These are phyloP conservation scores for Eupeodes corollae DNA, from an alignment of 1,140 invertebrate genomes.

Conservation along the genomic window DNA sequence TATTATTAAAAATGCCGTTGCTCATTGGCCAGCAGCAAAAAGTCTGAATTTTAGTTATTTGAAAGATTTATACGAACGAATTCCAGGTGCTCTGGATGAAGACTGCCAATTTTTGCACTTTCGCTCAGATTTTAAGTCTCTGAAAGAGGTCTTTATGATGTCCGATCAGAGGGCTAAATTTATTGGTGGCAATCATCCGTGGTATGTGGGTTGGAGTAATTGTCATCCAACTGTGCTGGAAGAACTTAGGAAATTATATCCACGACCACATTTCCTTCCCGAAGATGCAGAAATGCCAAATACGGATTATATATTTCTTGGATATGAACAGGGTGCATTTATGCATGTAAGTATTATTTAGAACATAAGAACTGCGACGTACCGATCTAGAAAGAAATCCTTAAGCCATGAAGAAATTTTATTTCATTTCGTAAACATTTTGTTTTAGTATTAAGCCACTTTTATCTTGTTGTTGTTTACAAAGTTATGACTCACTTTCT, in stretches of 20 bases:
- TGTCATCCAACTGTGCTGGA: slow-evolving; percentile 69
- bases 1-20: slow-evolving; percentile 62
- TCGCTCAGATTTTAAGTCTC: slow-evolving; percentile 66
- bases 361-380: too few relatives aligned
- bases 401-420: too few relatives aligned
- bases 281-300: slow-evolving; percentile 75
- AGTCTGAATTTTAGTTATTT: slow-evolving; percentile 66
- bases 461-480: too few relatives aligned
- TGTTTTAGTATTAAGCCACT: too few relatives aligned
- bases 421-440: too few relatives aligned
- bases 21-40: slow-evolving; percentile 64
- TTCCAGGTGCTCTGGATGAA: slow-evolving; percentile 54
- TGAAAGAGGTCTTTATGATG: slow-evolving; percentile 73
- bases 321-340: slow-evolving; percentile 79
- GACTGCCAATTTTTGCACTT: slow-evolving; percentile 87
- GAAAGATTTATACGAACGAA: slow-evolving; percentile 56
- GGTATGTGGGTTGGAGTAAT: slow-evolving; percentile 92
- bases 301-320: slow-evolving; percentile 89
- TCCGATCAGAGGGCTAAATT: slow-evolving; percentile 50
- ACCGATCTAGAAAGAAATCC: too few relatives aligned
- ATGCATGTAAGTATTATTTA: slow-evolving; percentile 72
- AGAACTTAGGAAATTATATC: slow-evolving; percentile 66
- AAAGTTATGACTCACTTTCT: too few relatives aligned
- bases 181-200: slow-evolving; percentile 51
- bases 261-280: slow-evolving; percentile 75